These are phyloP conservation scores for Euplexia lucipara DNA, from an alignment of 2,888 invertebrate genomes.

Conservation along the genomic window DNA sequence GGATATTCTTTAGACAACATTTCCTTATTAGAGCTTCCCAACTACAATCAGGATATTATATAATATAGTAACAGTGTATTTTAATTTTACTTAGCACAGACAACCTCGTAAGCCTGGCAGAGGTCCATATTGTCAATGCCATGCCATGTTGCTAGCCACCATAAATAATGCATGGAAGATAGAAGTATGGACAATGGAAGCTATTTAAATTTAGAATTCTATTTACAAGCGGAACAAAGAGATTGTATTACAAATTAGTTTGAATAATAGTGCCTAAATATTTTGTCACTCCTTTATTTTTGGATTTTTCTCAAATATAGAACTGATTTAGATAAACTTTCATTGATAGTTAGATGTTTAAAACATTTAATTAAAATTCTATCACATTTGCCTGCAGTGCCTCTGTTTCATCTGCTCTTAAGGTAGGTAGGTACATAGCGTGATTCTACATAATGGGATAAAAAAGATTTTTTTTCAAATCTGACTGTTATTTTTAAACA, in stretches of 20 bases:
- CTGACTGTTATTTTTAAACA: no score
- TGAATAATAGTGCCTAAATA: no score
- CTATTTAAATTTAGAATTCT: neutral
- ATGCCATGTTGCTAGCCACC: constrained; percentile 5
- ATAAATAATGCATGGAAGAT: constrained; percentile 34
- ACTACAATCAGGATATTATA: constrained; percentile 24
- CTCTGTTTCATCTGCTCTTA: no score
- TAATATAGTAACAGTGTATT: constrained; percentile 36
- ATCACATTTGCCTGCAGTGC: no score
- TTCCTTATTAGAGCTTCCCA: constrained; percentile 48
- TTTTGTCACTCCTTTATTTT: no score
- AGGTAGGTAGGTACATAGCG: no score
- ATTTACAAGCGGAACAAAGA: neutral
- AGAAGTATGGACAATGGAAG: neutral
- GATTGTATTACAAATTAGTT: neutral
- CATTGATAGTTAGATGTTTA: no score
- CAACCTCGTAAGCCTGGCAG: constrained; percentile 36
- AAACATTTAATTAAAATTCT: no score
- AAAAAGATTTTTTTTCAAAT: no score
- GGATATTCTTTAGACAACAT: constrained; percentile 6
- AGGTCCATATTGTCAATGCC: constrained; percentile 39
- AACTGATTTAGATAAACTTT: neutral
- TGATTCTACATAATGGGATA: no score
- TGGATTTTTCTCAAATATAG: no score
- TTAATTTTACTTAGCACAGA: constrained; percentile 22